A percentile compares a stretch with the other conserved stretches of the same genome.
Conservation (phyloP, 2,113 vertebrate genomes). For the Emydura subglobosa region DNA sequence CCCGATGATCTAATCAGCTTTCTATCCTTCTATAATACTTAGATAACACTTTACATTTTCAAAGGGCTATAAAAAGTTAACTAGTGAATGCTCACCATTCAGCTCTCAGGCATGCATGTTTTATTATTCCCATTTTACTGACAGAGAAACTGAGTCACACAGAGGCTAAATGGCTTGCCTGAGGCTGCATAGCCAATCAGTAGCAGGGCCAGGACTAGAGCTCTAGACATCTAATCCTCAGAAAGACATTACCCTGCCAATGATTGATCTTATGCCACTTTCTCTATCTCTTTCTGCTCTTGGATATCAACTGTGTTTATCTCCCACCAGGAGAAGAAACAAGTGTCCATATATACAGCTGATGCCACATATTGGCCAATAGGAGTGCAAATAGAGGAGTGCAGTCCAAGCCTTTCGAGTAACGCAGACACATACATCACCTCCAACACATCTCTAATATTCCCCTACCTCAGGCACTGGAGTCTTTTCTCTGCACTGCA, state of each 20-base stretch:
- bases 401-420: not conserved
- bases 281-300: not conserved
- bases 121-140: not conserved
- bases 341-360: not conserved
- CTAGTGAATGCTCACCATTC: not conserved
- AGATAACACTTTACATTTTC: not conserved
- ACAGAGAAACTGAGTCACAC: not conserved
- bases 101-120: not conserved
- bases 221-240: not conserved
- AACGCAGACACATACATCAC: not conserved
- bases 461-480: not conserved
- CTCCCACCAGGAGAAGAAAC: not conserved
- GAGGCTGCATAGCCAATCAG: not conserved
- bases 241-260: too few species aligned
- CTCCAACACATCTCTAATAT: not conserved
- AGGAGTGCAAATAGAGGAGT: not conserved
- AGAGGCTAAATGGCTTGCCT: not conserved
- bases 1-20: too few species aligned
- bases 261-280: not conserved
- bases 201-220: not conserved
- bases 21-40: not conserved
- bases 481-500: not conserved
- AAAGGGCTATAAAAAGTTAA: not conserved
- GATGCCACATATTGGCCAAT: not conserved
- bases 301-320: not conserved